These are phyloP conservation scores for Triplophysa rosa DNA, from an alignment of 2,113 vertebrate species.

Conservation along the genomic window DNA sequence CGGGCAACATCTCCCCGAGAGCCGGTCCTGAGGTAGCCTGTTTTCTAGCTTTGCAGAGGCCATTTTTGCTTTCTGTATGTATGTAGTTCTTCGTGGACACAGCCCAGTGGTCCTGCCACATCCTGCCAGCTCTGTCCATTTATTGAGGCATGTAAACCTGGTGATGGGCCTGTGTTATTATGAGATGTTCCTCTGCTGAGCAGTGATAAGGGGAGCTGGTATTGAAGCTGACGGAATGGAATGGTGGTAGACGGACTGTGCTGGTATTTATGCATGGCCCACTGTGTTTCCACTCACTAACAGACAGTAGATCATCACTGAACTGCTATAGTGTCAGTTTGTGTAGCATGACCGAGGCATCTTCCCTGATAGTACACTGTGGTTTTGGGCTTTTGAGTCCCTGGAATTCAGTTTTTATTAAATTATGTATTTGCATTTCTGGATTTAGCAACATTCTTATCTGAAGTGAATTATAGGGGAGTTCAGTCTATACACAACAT, in stretches of 20 bases:
- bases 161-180: conserved; percentile 33
- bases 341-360: background rate
- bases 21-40: conserved; percentile 18
- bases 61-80: conserved; percentile 4
- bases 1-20: conserved; percentile 55
- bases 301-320: conserved; percentile 28
- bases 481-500: no score
- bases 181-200: conserved; percentile 37
- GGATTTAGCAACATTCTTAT: no score
- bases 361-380: background rate
- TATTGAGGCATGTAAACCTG: conserved; percentile 41
- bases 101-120: conserved; percentile 26
- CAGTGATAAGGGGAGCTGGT: conserved; percentile 36
- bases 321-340: conserved; percentile 7
- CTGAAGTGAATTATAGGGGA: no score
- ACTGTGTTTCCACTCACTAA: conserved; percentile 4
- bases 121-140: conserved; percentile 40
- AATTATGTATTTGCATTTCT: background rate
- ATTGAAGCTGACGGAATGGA: conserved; percentile 29
- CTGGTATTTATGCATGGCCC: conserved; percentile 1
- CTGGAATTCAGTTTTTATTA: background rate
- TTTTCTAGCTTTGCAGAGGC: conserved; percentile 16
- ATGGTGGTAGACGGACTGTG: conserved; percentile 24
- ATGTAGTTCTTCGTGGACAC: conserved; percentile 37
- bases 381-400: background rate